Conservation (phyloP, 2,888 invertebrate genomes). For the Ophion slaviceki region DNA sequence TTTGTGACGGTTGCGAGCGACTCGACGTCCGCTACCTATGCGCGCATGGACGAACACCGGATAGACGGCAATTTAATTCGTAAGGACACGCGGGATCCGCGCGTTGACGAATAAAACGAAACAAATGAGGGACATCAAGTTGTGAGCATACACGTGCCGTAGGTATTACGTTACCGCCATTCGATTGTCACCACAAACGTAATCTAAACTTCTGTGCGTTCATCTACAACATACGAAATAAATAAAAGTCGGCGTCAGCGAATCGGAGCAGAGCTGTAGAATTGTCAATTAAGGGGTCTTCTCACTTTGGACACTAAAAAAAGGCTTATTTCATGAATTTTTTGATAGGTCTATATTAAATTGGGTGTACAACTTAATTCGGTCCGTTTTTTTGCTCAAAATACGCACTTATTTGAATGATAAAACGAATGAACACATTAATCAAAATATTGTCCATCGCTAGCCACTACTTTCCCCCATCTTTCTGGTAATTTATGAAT, state of each 20-base stretch:
- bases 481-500: too few species aligned
- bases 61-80: slow-evolving; percentile 29
- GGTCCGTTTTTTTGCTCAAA: too few species aligned
- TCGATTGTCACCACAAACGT: slow-evolving; percentile 6
- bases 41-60: background rate
- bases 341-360: too few species aligned
- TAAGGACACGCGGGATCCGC: slow-evolving; percentile 34
- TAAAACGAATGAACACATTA: too few species aligned
- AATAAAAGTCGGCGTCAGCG: background rate
- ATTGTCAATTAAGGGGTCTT: background rate
- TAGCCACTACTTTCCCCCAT: too few species aligned
- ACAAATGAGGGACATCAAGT: slow-evolving; percentile 53
- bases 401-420: too few species aligned
- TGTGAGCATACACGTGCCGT: slow-evolving; percentile 41
- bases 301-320: too few species aligned
- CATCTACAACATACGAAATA: background rate
- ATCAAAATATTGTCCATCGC: too few species aligned
- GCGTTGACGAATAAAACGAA: slow-evolving; percentile 56
- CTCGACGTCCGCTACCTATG: slow-evolving; percentile 12
- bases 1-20: slow-evolving; percentile 25
- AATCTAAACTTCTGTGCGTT: slow-evolving; percentile 18
- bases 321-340: too few species aligned
- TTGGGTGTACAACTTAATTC: too few species aligned
- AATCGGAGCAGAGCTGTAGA: background rate
- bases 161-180: slow-evolving; percentile 76